Evolutionary conservation across 2,888 invertebrate genomes (phyloP), one percentile per base, ranked within the genome.

Genomic region (Hirtodrosophila trivittata): DNA sequence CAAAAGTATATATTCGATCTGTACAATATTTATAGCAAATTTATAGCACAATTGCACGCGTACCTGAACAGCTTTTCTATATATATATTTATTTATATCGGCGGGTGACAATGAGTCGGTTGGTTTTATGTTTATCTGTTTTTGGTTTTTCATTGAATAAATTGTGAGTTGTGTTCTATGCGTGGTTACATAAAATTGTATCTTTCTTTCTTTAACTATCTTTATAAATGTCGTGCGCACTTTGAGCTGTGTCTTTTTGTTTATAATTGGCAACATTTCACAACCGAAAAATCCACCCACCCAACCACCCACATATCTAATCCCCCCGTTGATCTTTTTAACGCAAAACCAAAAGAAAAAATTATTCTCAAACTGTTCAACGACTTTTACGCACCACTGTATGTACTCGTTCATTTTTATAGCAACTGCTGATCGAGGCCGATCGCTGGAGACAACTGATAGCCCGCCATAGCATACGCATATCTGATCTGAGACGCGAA

Each of bases 401-500:
- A 73, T 55, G 66, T 74, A 58, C 54, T 72, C 58, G 43, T 75
- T 59, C 59, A 77, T 75, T 75, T 33, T 80, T 85, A 71, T 87
- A 89, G 88, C 81, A 80, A 81, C 78, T 88, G 77, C 80, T 86
- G 78, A 85, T 77, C 74, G 89, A 89, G 67, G 80, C 87, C 68
- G 89, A 89, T 73, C 89, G 87, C 64, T 91, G 91, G 90, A 88
- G 89, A 57, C 86, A 84, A 43, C 85, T 90, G 52, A 85, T 90
- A 62, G 86, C 87, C 60, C 80, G 88, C 45, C 88, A 89, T 75
- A 88, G 86, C 73, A 83, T 84, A 50, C 87, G 87, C 41, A 57
- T 90, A 54, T 83, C 87, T 43, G 66, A 72, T 70, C 60, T 72
- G 60, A 39, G 75, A 39, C 87, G 88, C 32, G 89, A 90, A 66